Base-by-base conservation (phyloP, 2,888 invertebrate species). In the Laspeyria flexula region DNA sequence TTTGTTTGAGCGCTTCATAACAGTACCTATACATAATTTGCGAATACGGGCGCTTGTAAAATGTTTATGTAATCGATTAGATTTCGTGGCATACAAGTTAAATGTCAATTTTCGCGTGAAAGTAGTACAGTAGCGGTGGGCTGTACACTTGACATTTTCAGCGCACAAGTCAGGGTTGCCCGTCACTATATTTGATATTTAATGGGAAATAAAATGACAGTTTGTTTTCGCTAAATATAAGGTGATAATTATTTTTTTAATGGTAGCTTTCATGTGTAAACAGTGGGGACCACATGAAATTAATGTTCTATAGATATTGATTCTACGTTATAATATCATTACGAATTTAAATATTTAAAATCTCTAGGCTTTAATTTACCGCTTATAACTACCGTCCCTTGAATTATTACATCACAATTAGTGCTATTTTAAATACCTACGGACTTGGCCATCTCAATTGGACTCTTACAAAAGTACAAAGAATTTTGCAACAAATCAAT, bases 91-190 rank as follows among this genome's bases (percentile, higher is more conserved):
- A 40, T 23, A 27, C 13, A 42, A 9, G 46, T 52, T 56, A 56
- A 56, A 73, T 71, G 72, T 60, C 65, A 72, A 25, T 64, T 66
- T 69, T 65, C 43, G 43, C 45, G 61, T 56, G 62, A 71, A 71
- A 73, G 65, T 62, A n/a, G n/a, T n/a, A n/a, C n/a, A 46, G 50
- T 60, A 48, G 49, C 18, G 60, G 41, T 44, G 55, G 27, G 23
- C 47, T 34, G 43, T 48, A n/a, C n/a, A n/a, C n/a, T 62, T 73
- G 71, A 73, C 70, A 74, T 74, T 74, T 73, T 50, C 56, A 56
- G 55, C 13, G 42, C 44, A 47, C 39, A 48, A 55, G 60, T 70
- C 71, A 74, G 68, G 71, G 74, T 38, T 73, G 69, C 7, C 67
- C 60, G 25, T 53, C 50, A 55, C 45, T 38, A 29, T 40, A 46